Evolutionary conservation across 2,797 vertebrate genomes (phyloP).

Genomic region (Enteromius treurensis): DNA sequence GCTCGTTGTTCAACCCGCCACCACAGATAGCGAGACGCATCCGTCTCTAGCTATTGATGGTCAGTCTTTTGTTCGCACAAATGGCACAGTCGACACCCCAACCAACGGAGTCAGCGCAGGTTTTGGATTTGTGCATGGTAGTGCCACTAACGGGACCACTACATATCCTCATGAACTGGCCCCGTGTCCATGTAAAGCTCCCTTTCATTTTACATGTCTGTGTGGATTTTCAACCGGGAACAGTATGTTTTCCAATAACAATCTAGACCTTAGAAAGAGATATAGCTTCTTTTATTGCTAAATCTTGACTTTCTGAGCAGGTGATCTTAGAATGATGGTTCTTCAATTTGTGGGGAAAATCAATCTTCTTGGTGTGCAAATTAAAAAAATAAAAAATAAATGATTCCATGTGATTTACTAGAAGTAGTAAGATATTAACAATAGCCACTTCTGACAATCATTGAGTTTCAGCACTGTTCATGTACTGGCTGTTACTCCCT

Average conservation of each 20-base stretch:
- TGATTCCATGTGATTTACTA: constrained; percentile 49
- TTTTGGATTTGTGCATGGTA: constrained; percentile 50
- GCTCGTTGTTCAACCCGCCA: constrained; percentile 50
- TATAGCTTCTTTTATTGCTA: constrained; percentile 44
- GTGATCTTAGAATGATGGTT: constrained; percentile 50
- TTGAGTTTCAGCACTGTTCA: constrained; percentile 27
- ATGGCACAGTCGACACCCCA: constrained; percentile 55
- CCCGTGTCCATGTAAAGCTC: constrained; percentile 76
- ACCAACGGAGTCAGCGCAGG: constrained; percentile 50
- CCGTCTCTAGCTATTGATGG: constrained; percentile 36
- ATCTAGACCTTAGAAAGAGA: constrained; percentile 72
- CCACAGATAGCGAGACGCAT: constrained; percentile 57
- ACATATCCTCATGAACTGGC: constrained; percentile 54
- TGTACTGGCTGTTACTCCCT: constrained; percentile 33
- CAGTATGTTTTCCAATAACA: constrained; percentile 81
- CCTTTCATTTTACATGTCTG: constrained; percentile 77
- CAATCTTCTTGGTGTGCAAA: constrained; percentile 48
- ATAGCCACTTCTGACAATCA: constrained; percentile 46
- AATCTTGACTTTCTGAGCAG: constrained; percentile 57
- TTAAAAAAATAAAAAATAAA: neutral
- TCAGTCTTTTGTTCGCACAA: constrained; percentile 56
- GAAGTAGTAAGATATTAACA: constrained; percentile 52
- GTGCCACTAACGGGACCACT: constrained; percentile 53
- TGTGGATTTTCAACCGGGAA: constrained; percentile 79
- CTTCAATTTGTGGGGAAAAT: constrained; percentile 31